Base-by-base conservation (phyloP, 2,888 invertebrate genomes). In the Alviniconcha strummeri region DNA sequence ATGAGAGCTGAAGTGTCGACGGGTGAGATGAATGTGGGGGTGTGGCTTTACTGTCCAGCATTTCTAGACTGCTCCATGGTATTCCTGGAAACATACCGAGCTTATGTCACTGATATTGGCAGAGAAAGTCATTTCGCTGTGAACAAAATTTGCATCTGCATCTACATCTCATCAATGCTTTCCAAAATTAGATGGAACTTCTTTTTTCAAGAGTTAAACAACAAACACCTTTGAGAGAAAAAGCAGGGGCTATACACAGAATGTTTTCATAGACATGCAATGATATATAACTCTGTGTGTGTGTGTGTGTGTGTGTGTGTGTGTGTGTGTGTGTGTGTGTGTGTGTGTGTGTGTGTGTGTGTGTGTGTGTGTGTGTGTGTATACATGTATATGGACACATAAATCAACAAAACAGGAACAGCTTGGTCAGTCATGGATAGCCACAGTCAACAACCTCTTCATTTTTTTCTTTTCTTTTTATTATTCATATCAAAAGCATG, bases 81-180 rank as follows among this genome's bases (percentile, higher is more conserved):
- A 78, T 52, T 19, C 78, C 78, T 78, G 78, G 78, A 78, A 60
- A 78, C 52, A 78, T 36, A 77, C 19, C 57, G 77, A 77, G 77
- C 77, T 57, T 6, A n/a, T 19, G 9, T 77, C 57, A 77, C 77
- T 77, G 57, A 77, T 36, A 77, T 57, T 56, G 77, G 19, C 9
- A 64, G 64, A 64, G 17, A 36, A 64, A 64, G 11, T 11, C 7
- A 64, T 17, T 64, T 64, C 1, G 15, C 9, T 13, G 15, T 64
- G 15, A 64, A 64, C 64, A 64, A 13, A 15, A 64, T 9, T 64
- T 69, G 15, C 69, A 69, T 15, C 7, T 19, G 19, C 69, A 69
- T 19, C 17, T 69, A 17, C 64, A 64, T 64, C 52, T n/a, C 52
- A 72, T 52, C 6, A n/a, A 72, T 19, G 19, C 52, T n/a, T 11